A percentile compares a stretch with the other conserved stretches of the same genome.
Evolutionary conservation across 2,888 invertebrate genomes (phyloP).

Genomic region (Catocala nupta): DNA sequence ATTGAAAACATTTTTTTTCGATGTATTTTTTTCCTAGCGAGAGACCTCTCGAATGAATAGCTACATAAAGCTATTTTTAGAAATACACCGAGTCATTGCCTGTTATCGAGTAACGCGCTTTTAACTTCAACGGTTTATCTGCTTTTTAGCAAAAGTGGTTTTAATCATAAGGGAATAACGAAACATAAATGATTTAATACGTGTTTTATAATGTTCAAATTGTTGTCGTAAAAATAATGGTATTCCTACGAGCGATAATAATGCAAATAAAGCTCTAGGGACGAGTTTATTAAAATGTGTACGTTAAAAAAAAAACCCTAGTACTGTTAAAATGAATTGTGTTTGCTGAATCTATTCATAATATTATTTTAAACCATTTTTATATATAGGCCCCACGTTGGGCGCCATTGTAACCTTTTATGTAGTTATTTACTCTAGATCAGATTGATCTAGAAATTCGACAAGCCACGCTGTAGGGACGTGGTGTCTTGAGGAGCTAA

Average conservation of each 20-base stretch:
- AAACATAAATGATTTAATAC: not conserved
- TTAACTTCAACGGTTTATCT: not conserved
- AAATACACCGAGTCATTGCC: not conserved
- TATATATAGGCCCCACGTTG: too few relatives aligned
- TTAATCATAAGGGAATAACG: not conserved
- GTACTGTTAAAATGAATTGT: too few relatives aligned
- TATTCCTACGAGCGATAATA: not conserved
- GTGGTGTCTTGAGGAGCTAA: too few relatives aligned
- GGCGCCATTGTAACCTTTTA: too few relatives aligned
- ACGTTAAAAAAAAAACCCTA: not conserved
- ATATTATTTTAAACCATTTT: too few relatives aligned
- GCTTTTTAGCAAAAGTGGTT: not conserved
- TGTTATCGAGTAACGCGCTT: not conserved
- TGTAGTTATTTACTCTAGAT: too few relatives aligned
- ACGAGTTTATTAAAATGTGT: not conserved
- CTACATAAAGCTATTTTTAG: not conserved
- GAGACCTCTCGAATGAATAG: not conserved
- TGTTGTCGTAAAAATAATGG: slow-evolving; percentile 6
- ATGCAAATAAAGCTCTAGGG: not conserved
- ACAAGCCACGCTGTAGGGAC: too few relatives aligned
- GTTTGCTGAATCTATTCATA: too few relatives aligned
- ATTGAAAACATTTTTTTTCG: not conserved
- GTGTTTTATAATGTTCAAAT: slow-evolving; percentile 1
- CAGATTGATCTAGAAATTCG: too few relatives aligned
- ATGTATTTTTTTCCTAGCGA: not conserved